These are phyloP conservation scores for Luperina nickerlii DNA, from an alignment of 2,888 invertebrate genomes.

Conservation along the genomic window DNA sequence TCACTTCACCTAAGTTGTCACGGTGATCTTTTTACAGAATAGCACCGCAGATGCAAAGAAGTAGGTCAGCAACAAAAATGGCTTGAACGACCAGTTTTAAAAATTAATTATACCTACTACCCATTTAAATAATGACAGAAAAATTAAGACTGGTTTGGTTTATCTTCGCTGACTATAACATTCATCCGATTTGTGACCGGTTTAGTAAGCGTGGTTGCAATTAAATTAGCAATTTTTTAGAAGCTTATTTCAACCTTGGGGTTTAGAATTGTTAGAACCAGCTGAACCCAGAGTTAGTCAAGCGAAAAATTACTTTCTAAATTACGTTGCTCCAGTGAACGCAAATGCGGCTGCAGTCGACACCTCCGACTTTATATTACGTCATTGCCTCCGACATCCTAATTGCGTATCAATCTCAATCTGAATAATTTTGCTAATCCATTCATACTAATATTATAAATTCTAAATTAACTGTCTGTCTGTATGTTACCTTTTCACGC, in stretches of 20 bases:
- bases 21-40: too few relatives aligned
- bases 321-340: neutral
- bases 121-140: constrained; percentile 4
- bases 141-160: neutral
- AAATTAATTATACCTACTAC: neutral
- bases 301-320: neutral
- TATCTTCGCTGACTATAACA: too few relatives aligned
- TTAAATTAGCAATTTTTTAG: neutral
- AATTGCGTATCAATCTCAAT: too few relatives aligned
- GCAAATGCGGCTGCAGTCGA: neutral
- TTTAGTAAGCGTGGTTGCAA: neutral
- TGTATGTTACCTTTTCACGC: too few relatives aligned
- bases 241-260: neutral
- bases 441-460: too few relatives aligned
- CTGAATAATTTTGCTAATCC: too few relatives aligned
- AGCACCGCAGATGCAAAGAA: too few relatives aligned
- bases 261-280: neutral
- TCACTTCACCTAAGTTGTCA: too few relatives aligned
- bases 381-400: too few relatives aligned
- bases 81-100: constrained; percentile 1
- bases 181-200: neutral
- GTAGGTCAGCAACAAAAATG: constrained; percentile 9
- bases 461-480: too few relatives aligned
- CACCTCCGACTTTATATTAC: too few relatives aligned
- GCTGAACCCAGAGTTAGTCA: neutral